Base-by-base conservation (phyloP, 2,888 invertebrate species). In the Eurois occulta region DNA sequence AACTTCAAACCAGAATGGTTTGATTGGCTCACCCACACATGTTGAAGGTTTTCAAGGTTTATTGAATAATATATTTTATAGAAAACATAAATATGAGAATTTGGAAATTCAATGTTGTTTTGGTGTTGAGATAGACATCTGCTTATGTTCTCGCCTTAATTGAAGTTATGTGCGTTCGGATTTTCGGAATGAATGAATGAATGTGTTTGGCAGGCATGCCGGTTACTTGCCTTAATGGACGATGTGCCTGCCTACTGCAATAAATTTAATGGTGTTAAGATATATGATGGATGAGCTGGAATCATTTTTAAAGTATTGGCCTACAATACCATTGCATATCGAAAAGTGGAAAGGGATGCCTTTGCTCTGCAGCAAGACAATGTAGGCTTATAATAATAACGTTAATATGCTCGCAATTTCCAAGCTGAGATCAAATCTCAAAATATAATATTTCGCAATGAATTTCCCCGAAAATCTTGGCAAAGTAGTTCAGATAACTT, bases 11-110 rank as follows among this genome's bases (percentile, higher is more conserved):
- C 81, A 89, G 89, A 90, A 87, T n/a, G n/a, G n/a, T 90, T 89
- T 86, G 88, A 87, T 88, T 89, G 80, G 74, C 84, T 80, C 21
- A 87, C 89, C 88, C 87, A 90, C 88, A 88, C 87, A 46, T 70
- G 48, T 80, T 74, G 72, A 79, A 70, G 75, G 46, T 75, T 83
- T 43, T 81, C 66, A 70, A 78, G 69, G 75, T 77, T 69, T 79
- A 72, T 64, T 64, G 38, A 75, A 79, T 79, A 77, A 71, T 69
- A 85, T 81, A 77, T 80, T 83, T 83, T 85, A 82, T 84, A 52
- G 73, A 76, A 80, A 85, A 80, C 62, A 66, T 84, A 80, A 78
- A 77, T 81, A 75, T 76, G 16, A 68, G 69, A 85, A 81, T 83
- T 80, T 73, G 67, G 76, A 67, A 62, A 75, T 72, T 65, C 4